A percentile compares a stretch with the other conserved stretches of the same genome.
Evolutionary conservation across 1,140 invertebrate species (phyloP).

Genomic region (Chymomyza costata): DNA sequence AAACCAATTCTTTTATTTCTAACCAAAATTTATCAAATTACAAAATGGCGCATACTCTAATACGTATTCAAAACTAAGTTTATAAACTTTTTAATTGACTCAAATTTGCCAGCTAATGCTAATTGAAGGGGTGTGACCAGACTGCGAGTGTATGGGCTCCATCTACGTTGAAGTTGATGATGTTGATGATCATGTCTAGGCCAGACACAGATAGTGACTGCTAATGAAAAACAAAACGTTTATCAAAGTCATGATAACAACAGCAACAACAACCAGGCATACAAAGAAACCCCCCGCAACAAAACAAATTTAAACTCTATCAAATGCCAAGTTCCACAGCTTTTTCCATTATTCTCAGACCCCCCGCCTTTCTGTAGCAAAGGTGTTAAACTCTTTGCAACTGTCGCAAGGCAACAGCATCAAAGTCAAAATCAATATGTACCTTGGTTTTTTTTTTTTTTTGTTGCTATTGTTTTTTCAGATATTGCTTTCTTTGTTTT

Average conservation of each 20-base stretch:
- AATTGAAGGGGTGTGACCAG: slow-evolving; percentile 63
- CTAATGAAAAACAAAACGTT: slow-evolving; percentile 74
- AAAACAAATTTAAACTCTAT: slow-evolving; percentile 30
- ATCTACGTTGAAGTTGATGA: not conserved
- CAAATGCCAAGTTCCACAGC: too few species aligned
- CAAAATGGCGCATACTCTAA: slow-evolving; percentile 32
- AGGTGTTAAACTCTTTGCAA: slow-evolving; percentile 66
- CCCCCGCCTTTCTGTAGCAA: not conserved
- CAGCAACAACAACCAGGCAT: not conserved
- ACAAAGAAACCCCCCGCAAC: slow-evolving; percentile 17
- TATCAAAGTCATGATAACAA: slow-evolving; percentile 68
- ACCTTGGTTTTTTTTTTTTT: too few species aligned
- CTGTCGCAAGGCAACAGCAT: slow-evolving; percentile 32
- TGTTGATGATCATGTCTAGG: not conserved
- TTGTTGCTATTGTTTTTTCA: slow-evolving; percentile 49
- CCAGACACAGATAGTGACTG: too few species aligned
- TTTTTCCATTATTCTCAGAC: slow-evolving; percentile 9
- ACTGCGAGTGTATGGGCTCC: not conserved
- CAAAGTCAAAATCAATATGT: too few species aligned
- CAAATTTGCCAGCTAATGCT: slow-evolving; percentile 35
- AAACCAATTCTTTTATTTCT: slow-evolving; percentile 1
- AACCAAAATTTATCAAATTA: slow-evolving; percentile 1
- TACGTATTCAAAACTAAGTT: not conserved
- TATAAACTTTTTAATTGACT: slow-evolving; percentile 5
- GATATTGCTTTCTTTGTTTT: slow-evolving; percentile 52